Evolutionary conservation across 2,113 vertebrate species (phyloP).

Genomic region (Zapornia atra): DNA sequence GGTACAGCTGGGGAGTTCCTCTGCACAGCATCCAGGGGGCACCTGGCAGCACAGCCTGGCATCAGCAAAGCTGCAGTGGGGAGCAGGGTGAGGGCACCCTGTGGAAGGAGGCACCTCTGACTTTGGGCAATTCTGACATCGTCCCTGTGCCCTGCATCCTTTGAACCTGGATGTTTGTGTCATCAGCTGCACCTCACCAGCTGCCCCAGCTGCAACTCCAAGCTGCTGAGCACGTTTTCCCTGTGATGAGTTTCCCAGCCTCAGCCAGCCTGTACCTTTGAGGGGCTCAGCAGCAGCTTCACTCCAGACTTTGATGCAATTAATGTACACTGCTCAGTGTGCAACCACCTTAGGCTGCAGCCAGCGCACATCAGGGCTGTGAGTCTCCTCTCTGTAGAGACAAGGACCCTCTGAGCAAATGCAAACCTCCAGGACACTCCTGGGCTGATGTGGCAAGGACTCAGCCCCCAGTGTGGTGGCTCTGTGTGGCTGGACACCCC

Average conservation of each 20-base stretch:
- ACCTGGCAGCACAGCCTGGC: not conserved
- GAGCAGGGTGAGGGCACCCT: not conserved
- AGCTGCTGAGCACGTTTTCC: accelerated
- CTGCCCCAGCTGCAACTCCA: not conserved
- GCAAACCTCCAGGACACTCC: not conserved
- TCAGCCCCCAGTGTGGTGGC: not conserved
- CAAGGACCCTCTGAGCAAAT: not conserved
- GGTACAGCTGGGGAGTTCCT: not conserved
- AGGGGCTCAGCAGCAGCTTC: not conserved
- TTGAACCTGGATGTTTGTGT: accelerated
- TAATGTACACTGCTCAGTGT: accelerated
- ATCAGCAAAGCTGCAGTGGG: not conserved
- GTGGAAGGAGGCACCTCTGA: not conserved
- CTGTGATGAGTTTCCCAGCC: not conserved
- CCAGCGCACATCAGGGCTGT: not conserved
- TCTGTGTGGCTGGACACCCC: not conserved
- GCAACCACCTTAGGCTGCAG: not conserved
- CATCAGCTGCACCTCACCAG: not conserved
- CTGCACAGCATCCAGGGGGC: accelerated
- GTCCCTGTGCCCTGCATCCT: not conserved
- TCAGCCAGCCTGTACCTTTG: not conserved
- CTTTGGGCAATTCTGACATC: not conserved
- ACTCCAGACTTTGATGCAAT: not conserved
- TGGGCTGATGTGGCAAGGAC: accelerated
- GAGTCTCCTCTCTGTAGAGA: not conserved